Evolutionary conservation across 2,113 vertebrate species (phyloP).

Genomic region (Promerops cafer): DNA sequence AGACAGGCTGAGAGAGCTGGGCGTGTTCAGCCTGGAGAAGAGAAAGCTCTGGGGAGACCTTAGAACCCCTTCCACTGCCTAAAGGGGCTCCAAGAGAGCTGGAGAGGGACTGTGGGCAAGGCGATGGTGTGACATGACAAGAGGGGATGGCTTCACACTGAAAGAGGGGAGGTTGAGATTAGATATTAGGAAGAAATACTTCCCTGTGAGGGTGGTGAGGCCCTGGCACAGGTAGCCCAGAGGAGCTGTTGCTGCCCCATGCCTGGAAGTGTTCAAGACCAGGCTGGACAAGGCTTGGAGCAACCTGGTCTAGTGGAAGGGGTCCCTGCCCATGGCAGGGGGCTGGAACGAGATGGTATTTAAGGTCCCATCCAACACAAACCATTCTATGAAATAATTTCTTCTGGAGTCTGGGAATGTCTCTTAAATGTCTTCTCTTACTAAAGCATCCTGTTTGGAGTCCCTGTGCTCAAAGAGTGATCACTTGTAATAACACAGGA

Average conservation of each 20-base stretch:
- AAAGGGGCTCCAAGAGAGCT: not conserved
- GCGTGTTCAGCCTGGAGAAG: not conserved
- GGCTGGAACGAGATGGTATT: not conserved
- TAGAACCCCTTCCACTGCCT: not conserved
- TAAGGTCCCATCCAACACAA: not conserved
- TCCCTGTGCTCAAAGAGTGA: not conserved
- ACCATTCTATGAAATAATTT: not conserved
- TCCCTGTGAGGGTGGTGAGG: not conserved
- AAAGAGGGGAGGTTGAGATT: not conserved
- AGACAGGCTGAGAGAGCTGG: not conserved
- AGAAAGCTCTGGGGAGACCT: too few relatives aligned
- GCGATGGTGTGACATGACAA: not conserved
- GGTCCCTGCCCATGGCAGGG: not conserved
- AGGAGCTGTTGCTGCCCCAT: not conserved
- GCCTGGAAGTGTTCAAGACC: not conserved
- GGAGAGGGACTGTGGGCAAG: not conserved
- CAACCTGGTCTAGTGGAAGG: accelerated
- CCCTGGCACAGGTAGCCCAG: not conserved
- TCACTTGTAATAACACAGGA: not conserved
- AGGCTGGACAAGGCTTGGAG: not conserved
- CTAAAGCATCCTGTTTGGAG: not conserved
- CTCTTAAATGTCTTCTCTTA: not conserved
- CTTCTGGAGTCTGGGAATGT: not conserved
- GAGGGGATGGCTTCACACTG: not conserved
- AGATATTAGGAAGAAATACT: not conserved